These are phyloP conservation scores for Orchesella cincta DNA, from an alignment of 1,140 invertebrate genomes.

Conservation along the genomic window DNA sequence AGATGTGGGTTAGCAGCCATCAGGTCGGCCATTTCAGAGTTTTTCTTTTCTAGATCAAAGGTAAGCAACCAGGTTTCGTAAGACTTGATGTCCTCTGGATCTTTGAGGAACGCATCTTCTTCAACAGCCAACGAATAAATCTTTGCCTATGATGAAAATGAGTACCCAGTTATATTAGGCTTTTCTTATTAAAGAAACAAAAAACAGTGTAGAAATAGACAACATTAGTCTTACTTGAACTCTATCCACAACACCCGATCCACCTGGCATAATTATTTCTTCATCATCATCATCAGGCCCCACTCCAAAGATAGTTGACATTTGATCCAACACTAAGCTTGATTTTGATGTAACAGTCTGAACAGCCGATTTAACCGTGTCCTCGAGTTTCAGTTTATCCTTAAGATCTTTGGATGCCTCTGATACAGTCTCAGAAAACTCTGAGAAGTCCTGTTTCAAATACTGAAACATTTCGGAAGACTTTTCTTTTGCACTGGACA, in stretches of 20 bases:
- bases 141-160: slow-evolving; percentile 37
- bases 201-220: not conserved
- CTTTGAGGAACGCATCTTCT: slow-evolving; percentile 40
- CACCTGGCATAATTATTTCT: slow-evolving; percentile 29
- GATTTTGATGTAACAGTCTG: slow-evolving; percentile 34
- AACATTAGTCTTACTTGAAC: slow-evolving; percentile 34
- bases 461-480: slow-evolving; percentile 49
- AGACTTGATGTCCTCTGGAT: slow-evolving; percentile 39
- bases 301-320: slow-evolving; percentile 50
- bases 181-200: not conserved
- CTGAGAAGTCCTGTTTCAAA: slow-evolving; percentile 49
- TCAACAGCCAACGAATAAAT: slow-evolving; percentile 45
- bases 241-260: slow-evolving; percentile 35
- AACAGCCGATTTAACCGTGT: slow-evolving; percentile 41
- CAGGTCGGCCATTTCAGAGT: slow-evolving; percentile 35
- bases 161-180: not conserved
- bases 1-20: slow-evolving; percentile 44
- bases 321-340: slow-evolving; percentile 45
- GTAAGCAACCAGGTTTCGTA: slow-evolving; percentile 46
- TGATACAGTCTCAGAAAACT: slow-evolving; percentile 47
- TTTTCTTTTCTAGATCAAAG: slow-evolving; percentile 48
- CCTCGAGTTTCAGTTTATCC: slow-evolving; percentile 49
- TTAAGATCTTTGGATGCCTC: slow-evolving; percentile 47
- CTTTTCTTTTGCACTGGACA: slow-evolving; percentile 40
- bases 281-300: slow-evolving; percentile 51